These are phyloP conservation scores for Agriopis leucophaearia DNA, from an alignment of 2,888 invertebrate genomes.

Conservation along the genomic window DNA sequence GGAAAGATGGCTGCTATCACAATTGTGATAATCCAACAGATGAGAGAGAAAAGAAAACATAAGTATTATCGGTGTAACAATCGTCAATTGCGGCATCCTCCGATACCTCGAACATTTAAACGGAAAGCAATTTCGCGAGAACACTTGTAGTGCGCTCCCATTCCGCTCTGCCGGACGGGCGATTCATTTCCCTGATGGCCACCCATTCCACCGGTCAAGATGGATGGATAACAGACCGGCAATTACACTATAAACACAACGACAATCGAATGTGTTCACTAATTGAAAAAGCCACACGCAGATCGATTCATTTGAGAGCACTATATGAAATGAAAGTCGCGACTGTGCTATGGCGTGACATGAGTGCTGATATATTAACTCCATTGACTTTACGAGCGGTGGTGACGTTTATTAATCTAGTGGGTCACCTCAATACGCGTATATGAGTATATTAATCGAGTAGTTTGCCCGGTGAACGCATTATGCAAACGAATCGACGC, in stretches of 20 bases:
- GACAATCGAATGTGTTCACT: constrained; percentile 84
- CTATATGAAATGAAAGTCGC: constrained; percentile 83
- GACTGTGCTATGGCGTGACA: constrained; percentile 70
- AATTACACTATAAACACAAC: constrained; percentile 84
- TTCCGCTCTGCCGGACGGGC: constrained; percentile 68
- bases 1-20: constrained; percentile 30
- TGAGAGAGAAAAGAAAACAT: constrained; percentile 44
- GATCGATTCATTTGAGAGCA: constrained; percentile 80
- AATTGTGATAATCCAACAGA: constrained; percentile 33
- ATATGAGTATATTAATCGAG: constrained; percentile 68
- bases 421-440: constrained; percentile 66
- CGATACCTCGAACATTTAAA: constrained; percentile 71
- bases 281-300: constrained; percentile 82
- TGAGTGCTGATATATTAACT: constrained; percentile 79
- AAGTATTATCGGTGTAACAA: constrained; percentile 56
- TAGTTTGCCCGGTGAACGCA: constrained; percentile 57
- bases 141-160: constrained; percentile 71
- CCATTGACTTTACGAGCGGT: constrained; percentile 78
- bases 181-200: constrained; percentile 84
- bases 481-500: constrained; percentile 56
- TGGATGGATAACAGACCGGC: constrained; percentile 83
- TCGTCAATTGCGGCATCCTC: constrained; percentile 61
- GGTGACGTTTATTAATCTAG: constrained; percentile 80
- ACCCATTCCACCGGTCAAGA: constrained; percentile 83
- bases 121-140: constrained; percentile 76